Conservation (phyloP, 2,113 vertebrate species). For the Notechis scutatus region DNA sequence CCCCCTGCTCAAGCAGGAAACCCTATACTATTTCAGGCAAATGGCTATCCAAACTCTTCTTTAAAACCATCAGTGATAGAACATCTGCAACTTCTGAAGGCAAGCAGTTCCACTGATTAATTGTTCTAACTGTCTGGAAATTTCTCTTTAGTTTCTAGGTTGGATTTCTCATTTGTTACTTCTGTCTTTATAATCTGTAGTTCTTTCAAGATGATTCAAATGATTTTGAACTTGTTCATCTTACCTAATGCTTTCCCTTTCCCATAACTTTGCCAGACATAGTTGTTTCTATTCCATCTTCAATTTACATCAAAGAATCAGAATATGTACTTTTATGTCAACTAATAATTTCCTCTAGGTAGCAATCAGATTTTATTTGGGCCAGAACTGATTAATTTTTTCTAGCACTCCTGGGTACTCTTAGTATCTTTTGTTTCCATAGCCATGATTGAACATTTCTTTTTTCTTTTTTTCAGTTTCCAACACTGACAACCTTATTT, state of each 20-base stretch:
- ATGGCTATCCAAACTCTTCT: not conserved
- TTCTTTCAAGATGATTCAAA: not conserved
- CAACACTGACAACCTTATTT: not conserved
- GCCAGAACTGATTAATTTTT: not conserved
- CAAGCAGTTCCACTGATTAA: not conserved
- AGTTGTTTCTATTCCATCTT: not conserved
- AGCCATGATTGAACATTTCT: not conserved
- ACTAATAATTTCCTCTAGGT: not conserved
- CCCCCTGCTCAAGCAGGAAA: not conserved
- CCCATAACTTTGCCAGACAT: not conserved
- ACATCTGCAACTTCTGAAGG: not conserved
- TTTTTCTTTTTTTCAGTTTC: not conserved
- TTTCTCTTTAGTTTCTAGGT: not conserved
- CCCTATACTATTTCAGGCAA: not conserved
- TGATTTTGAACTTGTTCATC: not conserved
- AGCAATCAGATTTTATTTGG: not conserved
- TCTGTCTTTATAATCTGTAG: not conserved
- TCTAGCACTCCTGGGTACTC: not conserved
- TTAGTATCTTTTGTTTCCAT: not conserved
- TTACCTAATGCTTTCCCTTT: not conserved
- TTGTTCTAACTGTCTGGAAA: not conserved
- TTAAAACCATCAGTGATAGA: not conserved
- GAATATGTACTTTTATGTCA: not conserved
- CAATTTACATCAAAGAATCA: not conserved
- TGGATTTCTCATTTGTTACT: not conserved